Percentiles rank a stretch among this genome's conserved stretches.
Evolutionary conservation across 2,113 vertebrate species (phyloP).

Genomic region (Symphodus melops): DNA sequence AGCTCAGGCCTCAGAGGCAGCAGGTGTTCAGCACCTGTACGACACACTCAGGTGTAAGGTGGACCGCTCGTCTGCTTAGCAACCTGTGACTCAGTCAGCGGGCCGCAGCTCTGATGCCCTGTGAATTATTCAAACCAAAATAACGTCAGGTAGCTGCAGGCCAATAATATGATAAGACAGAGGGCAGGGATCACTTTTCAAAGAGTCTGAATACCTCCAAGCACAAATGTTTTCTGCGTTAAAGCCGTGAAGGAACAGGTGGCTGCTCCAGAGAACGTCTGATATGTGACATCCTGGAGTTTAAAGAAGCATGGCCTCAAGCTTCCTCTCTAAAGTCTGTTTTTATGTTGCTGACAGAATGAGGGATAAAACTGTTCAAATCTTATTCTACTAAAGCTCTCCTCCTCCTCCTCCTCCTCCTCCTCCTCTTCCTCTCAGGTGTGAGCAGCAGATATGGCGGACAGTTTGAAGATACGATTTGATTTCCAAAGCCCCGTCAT

Average conservation of each 20-base stretch:
- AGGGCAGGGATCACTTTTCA: conserved; percentile 35
- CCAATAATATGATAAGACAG: conserved; percentile 36
- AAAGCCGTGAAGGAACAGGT: conserved; percentile 30
- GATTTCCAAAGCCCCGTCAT: conserved; percentile 92
- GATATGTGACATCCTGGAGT: conserved; percentile 41
- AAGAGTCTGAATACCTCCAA: conserved; percentile 30
- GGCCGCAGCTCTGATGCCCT: conserved; percentile 1
- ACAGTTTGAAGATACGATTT: conserved; percentile 89
- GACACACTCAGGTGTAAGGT: conserved; percentile 13
- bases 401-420: no score
- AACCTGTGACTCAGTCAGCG: not conserved
- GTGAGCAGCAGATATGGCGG: conserved; percentile 82
- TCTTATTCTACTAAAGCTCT: no score
- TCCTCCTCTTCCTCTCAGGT: conserved; percentile 16
- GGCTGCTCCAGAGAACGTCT: conserved; percentile 16
- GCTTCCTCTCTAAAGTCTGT: not conserved
- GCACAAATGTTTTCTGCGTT: not conserved
- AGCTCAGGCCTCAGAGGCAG: conserved; percentile 33
- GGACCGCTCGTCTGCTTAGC: conserved; percentile 6
- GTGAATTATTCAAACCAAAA: conserved; percentile 72
- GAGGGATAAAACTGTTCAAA: no score
- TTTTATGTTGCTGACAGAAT: not conserved
- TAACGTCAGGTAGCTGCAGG: conserved; percentile 47
- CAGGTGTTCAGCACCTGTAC: conserved; percentile 41
- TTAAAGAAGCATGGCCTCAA: not conserved